These are phyloP conservation scores for Clarias magur DNA, from an alignment of 2,113 vertebrate species.

Conservation along the genomic window DNA sequence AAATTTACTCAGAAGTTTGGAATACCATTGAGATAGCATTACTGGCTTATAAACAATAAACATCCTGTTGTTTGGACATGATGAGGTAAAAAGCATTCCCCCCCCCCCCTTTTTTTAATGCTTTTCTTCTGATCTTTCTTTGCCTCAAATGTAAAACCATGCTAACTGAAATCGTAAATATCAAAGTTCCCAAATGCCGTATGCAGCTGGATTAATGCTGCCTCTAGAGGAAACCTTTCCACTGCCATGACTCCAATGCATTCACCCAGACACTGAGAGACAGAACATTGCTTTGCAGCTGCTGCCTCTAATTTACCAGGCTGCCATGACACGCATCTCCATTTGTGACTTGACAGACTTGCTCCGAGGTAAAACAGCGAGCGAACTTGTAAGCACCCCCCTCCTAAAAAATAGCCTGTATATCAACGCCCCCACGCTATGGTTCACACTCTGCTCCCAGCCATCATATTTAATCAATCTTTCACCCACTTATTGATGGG, in stretches of 20 bases:
- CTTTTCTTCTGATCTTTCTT: not conserved
- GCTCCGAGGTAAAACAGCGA: constrained; percentile 60
- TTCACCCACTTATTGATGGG: constrained; percentile 72
- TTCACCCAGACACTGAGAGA: constrained; percentile 34
- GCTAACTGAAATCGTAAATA: constrained; percentile 10
- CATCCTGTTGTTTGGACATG: not conserved
- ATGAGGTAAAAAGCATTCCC: not conserved
- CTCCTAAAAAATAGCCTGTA: constrained; percentile 66
- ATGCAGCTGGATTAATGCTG: constrained; percentile 17
- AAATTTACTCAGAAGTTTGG: not conserved
- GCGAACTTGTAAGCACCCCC: constrained; percentile 47
- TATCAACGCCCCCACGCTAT: constrained; percentile 65
- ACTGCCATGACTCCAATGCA: constrained; percentile 18
- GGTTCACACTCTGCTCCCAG: constrained; percentile 63
- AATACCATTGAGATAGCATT: not conserved
- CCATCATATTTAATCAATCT: constrained; percentile 73
- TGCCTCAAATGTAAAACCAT: not conserved
- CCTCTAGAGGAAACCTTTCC: constrained; percentile 22
- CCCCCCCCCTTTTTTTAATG: not conserved
- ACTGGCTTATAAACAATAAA: not conserved
- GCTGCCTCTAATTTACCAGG: constrained; percentile 55
- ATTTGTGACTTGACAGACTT: constrained; percentile 46
- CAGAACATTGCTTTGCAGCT: constrained; percentile 43
- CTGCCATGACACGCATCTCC: constrained; percentile 46
- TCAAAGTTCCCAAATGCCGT: not conserved